Evolutionary conservation across 2,113 vertebrate genomes (phyloP), one percentile per base, ranked within the genome.

Genomic region (Psittacula cyanocephala): DNA sequence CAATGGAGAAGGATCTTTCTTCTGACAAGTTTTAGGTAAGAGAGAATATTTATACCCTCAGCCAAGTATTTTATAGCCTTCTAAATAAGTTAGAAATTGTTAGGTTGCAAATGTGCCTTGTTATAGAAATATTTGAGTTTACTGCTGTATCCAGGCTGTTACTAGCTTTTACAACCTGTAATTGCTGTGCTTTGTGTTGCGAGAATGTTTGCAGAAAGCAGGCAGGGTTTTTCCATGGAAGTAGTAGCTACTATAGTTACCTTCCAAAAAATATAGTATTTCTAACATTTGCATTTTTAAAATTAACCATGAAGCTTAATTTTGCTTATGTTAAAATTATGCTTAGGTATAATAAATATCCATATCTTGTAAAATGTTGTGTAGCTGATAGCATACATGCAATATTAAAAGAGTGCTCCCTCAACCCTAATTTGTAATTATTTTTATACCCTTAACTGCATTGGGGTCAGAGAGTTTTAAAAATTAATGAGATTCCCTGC

Each of bases 401-500:
- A 95, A 91, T 97, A 98, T 98, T 96, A 96, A 97, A 97, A 88
- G 62, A 90, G 93, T 95, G 95, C 88, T 97, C 97, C 94, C 94
- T 97, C 95, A 96, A 97, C 96, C 95, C 97, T 98, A 97, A 97
- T 98, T 98, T 97, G 96, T 98, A 97, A 98, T 98, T 98, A 97
- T 98, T 98, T 98, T 97, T 98, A 97, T 92, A 96, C 97, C 93
- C 97, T 97, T 96, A 97, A 97, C 97, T 96, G 96, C 96, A 96
- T 83, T 70, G 81, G 96, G 98, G 98, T 98, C 98, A 98, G 96
- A 96, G 97, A 97, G 96, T 98, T 98, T 98, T 97, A 98, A 98
- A 98, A 98, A 98, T 98, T 98, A 98, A 98, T 98, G 98, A 98
- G 97, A 89, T 97, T 98, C 95, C 97, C 97, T 92, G 91, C 97